These are phyloP conservation scores for Pantala flavescens DNA, from an alignment of 1,140 invertebrate genomes.

Conservation along the genomic window DNA sequence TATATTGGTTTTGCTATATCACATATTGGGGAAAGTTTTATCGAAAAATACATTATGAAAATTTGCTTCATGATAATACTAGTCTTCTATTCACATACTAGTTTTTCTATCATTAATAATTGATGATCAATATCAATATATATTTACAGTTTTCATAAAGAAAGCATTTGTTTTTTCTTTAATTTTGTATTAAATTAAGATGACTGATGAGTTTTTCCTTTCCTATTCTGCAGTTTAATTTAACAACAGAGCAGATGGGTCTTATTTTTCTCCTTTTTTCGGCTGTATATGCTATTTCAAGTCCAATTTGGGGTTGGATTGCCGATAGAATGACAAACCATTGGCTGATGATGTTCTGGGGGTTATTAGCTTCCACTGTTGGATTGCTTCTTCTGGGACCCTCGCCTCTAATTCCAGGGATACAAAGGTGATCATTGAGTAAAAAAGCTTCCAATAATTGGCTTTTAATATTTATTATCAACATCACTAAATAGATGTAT, in stretches of 20 bases:
- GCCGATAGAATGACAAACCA: slow-evolving; percentile 54
- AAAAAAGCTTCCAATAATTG: not conserved
- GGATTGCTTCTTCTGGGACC: slow-evolving; percentile 57
- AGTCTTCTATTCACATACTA: too few relatives aligned
- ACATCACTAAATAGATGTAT: not conserved
- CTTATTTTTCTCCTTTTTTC: slow-evolving; percentile 62
- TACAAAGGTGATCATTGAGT: slow-evolving; percentile 34
- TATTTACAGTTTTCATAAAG: too few relatives aligned
- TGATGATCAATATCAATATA: too few relatives aligned
- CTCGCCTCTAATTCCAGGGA: slow-evolving; percentile 46
- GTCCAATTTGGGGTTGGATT: slow-evolving; percentile 61
- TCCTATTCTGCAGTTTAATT: slow-evolving; percentile 41
- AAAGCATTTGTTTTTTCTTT: too few relatives aligned
- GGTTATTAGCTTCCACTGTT: slow-evolving; percentile 47
- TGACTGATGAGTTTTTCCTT: not conserved
- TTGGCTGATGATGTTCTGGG: slow-evolving; percentile 59
- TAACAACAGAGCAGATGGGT: slow-evolving; percentile 55
- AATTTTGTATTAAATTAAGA: too few relatives aligned
- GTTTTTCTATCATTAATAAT: too few relatives aligned
- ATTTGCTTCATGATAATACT: too few relatives aligned
- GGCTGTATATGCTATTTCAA: slow-evolving; percentile 57
- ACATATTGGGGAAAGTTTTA: too few relatives aligned
- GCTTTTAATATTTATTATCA: too few relatives aligned
- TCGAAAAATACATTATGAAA: too few relatives aligned
- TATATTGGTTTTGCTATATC: too few relatives aligned